Evolutionary conservation across 2,797 vertebrate species (phyloP), one percentile per base, ranked within the genome.

Genomic region (Phaenicophaeus curvirostris): DNA sequence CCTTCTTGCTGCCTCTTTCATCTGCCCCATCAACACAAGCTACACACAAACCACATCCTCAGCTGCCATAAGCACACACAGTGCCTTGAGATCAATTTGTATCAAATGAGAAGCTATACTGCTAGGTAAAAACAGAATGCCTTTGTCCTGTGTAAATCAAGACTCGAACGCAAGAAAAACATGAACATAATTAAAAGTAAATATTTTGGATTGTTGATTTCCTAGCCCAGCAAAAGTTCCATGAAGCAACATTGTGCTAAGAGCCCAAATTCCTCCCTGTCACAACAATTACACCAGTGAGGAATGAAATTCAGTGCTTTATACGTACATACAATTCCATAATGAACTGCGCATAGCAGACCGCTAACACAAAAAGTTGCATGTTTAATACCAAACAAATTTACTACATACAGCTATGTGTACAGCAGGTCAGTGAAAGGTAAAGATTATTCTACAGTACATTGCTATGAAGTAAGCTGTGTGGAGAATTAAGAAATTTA

Each of bases 401-500:
- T 84, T 65, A 71, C 42, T 63, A 75, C 44, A 31, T 79, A 67
- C 53, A 94, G 37, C 42, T 48, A 69, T 15, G 18, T 37, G 31
- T 71, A 67, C 59, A 41, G 42, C 27, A 62, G 51, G 62, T 84
- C 82, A 88, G 1, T 33, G 41, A 58, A 91, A 84, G 19, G 78
- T 44, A 92, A 84, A 76, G 85, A 87, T 81, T 84, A 86, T 61
- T 88, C 83, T 74, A 23, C 0, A 0, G 41, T 41, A 71, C 9
- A 1, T 2, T 63, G 67, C 44, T 73, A 59, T 61, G 74, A 87
- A 85, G 77, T 87, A 91, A 91, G 8, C 19, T 84, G 63, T 24
- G 44, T 53, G 57, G 62, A 97, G 37, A 88, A 95, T 90, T 84
- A 89, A 96, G 87, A 95, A 95, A 95, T 85, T 65, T 67, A 82